Conservation (phyloP, 2,797 vertebrate species). For the Oceanodroma leucorhoa region DNA sequence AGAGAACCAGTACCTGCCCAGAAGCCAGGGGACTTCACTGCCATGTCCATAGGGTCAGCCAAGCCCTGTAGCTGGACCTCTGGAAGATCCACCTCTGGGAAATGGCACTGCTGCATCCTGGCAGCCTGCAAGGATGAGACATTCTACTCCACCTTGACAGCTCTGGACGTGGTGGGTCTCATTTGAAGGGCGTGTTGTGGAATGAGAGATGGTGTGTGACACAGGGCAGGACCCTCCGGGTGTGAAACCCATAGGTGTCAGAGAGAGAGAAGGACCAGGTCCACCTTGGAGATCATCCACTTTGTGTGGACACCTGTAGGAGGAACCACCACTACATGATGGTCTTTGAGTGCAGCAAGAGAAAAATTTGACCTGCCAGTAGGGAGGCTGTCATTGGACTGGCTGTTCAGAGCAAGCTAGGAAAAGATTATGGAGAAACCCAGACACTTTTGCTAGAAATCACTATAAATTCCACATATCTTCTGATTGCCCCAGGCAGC, state of each 20-base stretch:
- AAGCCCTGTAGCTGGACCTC: not conserved
- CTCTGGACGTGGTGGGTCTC: not conserved
- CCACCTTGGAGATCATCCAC: not conserved
- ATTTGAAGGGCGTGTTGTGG: fast-evolving
- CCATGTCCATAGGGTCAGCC: not conserved
- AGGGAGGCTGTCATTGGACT: not conserved
- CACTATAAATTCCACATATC: not conserved
- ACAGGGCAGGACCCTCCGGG: not conserved
- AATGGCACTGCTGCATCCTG: not conserved
- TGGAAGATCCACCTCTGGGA: not conserved
- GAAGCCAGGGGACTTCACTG: not conserved
- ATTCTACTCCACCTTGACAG: not conserved
- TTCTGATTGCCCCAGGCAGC: not conserved
- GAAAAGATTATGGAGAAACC: not conserved
- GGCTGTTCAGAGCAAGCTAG: not conserved
- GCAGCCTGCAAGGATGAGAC: not conserved
- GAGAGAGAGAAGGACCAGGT: not conserved
- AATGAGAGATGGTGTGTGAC: fast-evolving
- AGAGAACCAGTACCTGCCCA: not conserved
- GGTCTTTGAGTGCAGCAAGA: not conserved
- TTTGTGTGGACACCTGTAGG: not conserved
- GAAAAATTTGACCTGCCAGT: not conserved
- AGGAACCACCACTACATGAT: not conserved
- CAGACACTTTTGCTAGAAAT: not conserved
- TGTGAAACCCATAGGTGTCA: not conserved